Conservation (phyloP, 2,888 invertebrate genomes). For the Zootermopsis nevadensis region DNA sequence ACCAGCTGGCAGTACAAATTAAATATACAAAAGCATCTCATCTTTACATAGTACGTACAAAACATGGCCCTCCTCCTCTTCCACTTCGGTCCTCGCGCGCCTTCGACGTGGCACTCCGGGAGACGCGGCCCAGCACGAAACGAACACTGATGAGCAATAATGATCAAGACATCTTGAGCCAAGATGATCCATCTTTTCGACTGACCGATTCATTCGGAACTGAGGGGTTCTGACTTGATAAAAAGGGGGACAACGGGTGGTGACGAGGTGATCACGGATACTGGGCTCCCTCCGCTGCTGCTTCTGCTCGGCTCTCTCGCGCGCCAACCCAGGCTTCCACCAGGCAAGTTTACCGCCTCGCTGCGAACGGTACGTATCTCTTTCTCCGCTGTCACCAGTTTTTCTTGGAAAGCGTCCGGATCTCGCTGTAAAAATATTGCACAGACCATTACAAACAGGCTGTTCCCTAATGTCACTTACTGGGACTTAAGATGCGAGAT, state of each 20-base stretch:
- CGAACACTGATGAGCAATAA: constrained; percentile 41
- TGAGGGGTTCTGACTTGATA: constrained; percentile 55
- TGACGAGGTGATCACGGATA: constrained; percentile 58
- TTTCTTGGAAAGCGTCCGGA: constrained; percentile 42
- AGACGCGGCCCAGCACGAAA: neutral
- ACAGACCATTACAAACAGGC: too few relatives aligned
- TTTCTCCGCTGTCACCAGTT: constrained; percentile 18
- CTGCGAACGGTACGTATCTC: constrained; percentile 13
- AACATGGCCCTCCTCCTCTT: constrained; percentile 36
- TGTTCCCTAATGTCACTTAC: too few relatives aligned
- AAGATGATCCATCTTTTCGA: neutral
- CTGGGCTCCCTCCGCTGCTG: constrained; percentile 55
- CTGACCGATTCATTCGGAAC: constrained; percentile 46
- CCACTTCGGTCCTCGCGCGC: neutral
- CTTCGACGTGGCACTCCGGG: constrained; percentile 6
- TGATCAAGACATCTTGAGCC: constrained; percentile 14
- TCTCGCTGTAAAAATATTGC: constrained; percentile 32
- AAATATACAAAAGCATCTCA: constrained; percentile 47
- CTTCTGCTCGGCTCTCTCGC: constrained; percentile 3
- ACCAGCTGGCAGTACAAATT: constrained; percentile 48
- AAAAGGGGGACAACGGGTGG: constrained; percentile 49
- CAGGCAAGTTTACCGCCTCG: constrained; percentile 38
- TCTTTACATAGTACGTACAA: constrained; percentile 42
- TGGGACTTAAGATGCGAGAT: too few relatives aligned
- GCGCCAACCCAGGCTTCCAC: neutral